phyloP scores from a whole-genome alignment of 1,140 invertebrate genomes.

The Archivesica marissinica region DNA sequence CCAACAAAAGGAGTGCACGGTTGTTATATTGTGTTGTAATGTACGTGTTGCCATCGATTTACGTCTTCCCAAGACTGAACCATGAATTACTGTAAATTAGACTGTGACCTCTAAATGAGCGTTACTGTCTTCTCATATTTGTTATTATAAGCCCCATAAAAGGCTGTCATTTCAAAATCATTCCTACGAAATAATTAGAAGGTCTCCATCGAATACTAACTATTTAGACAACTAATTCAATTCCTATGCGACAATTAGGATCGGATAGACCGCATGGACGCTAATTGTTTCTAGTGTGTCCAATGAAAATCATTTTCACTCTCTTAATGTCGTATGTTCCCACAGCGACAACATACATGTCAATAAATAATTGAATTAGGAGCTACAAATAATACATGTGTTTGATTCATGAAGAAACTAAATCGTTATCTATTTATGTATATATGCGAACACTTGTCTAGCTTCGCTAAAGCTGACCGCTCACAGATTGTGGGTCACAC shows the following conservation, averaged over 20 bases:
- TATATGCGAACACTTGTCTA: no score
- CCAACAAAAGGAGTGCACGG: no score
- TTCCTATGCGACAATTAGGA: neutral
- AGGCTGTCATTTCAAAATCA: slow-evolving; percentile 8
- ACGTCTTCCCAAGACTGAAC: no score
- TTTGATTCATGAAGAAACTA: neutral
- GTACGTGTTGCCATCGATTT: no score
- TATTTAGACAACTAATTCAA: slow-evolving; percentile 24
- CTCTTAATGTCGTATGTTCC: neutral
- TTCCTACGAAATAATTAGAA: neutral
- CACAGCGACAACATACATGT: neutral
- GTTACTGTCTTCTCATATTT: no score
- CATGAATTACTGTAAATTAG: no score
- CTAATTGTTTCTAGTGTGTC: neutral
- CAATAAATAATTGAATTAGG: neutral
- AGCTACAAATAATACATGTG: neutral
- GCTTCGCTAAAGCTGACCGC: no score
- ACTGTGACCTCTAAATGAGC: no score
- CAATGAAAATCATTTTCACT: neutral
- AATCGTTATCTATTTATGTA: neutral
- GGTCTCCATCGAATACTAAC: neutral
- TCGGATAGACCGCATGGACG: neutral
- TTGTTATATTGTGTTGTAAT: no score
- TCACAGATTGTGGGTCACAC: no score
- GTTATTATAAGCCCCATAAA: no score